Base-by-base conservation (phyloP, 1,140 invertebrate species). In the Helicorthomorpha holstii region DNA sequence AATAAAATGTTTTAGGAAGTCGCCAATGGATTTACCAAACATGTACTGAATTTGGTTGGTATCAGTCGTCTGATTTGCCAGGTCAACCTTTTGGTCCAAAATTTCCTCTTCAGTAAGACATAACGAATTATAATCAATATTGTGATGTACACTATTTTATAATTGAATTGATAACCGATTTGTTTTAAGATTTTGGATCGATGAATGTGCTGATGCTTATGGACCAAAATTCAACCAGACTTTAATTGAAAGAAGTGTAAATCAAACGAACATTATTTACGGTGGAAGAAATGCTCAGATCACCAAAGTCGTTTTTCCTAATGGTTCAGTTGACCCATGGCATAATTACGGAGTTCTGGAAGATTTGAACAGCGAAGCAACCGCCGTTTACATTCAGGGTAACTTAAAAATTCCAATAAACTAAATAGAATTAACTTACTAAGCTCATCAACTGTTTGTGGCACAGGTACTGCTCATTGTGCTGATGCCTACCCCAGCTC, bases 21-120 rank as follows among this genome's bases (percentile, higher is more conserved):
- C 76, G 86, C 0, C 85, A 89, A 62, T 95, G 90, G 90, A 82
- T 75, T n/a, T 95, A 91, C 63, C 90, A 95, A 66, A 93, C 89
- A 0, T 96, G 91, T 64, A 87, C 83, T 21, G 90, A 96, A 66
- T 96, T 95, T 67, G 91, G 89, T 23, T 95, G 89, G 62, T 95
- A 82, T 67, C 89, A 95, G 72, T 87, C 86, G 0, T 90, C 89
- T 0, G 78, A 80, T 16, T 75, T 74, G 2, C 69, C 73, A 25
- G 68, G 75, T 1, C 76, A 83, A 61, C 71, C 85, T 14, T 94
- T 94, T 63, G 82, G 86, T 0, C 69, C 81, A 60, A 68, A 74
- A 14, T 88, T 93, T 55, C 76, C 82, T 1, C 61, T 85, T 0
- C 75, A 83, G 23, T 93, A 46, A n/a, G n/a, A n/a, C n/a, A n/a